Base-by-base conservation (phyloP, 2,797 vertebrate species). In the Oreochromis mossambicus region DNA sequence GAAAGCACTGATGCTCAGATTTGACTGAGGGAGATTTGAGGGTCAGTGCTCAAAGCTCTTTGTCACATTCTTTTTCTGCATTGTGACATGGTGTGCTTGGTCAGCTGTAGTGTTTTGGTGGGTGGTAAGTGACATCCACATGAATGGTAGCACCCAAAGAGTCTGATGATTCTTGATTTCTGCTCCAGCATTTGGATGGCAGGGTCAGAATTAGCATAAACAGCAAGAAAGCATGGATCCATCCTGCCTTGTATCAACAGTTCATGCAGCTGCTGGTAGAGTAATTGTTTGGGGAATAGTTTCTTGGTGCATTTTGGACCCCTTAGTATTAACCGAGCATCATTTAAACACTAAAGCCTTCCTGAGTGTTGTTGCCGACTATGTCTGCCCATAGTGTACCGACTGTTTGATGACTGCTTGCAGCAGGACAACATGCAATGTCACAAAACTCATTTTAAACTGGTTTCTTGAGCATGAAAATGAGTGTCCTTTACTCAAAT, bases 361-460 rank as follows among this genome's bases (percentile, higher is more conserved):
- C 61, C 61, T 41, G 36, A 14, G 3, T 9, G 8, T 66, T 66
- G 7, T 41, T 66, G n/a, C 61, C 0, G 1, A 41, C 12, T 38
- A 41, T 66, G 36, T 9, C 36, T 13, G n/a, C 12, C 61, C 61
- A 41, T 38, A 41, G 21, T 66, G 58, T 63, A 63, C 58, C 2
- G 1, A 41, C n/a, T 14, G 32, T 41, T 38, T 66, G 34, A 66
- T 38, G 34, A 38, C 34, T 66, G 34, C 34, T 66, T 68, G n/a
- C 63, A 68, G 61, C 34, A 66, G 61, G 61, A 38, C 38, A 66
- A 68, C 63, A 41, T 9, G 1, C 36, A 41, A 6, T 41, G n/a
- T 68, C 36, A 68, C 63, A 68, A 68, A 68, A 21, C 36, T 68
- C 12, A 41, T 68, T 41, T 41, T 24, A 41, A 68, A 68, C 36